phyloP scores from a whole-genome alignment of 2,888 invertebrate genomes.

The Monoplex corrugatus region DNA sequence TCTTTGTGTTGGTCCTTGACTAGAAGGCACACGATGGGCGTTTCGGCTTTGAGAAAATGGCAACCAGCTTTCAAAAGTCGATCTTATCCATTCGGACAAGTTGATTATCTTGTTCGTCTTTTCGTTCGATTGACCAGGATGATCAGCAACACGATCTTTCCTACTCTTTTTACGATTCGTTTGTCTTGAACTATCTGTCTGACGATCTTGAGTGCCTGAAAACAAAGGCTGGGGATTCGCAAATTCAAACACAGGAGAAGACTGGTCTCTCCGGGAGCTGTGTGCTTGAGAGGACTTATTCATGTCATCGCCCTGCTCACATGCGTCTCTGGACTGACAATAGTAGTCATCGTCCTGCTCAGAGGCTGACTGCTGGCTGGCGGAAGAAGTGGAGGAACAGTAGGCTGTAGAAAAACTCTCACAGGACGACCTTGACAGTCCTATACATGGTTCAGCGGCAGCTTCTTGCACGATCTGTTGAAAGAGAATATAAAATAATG shows the following conservation, averaged over 20 bases:
- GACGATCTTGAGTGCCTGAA: not conserved
- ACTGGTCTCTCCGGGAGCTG: not conserved
- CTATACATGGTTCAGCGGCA: not conserved
- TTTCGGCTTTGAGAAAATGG: not conserved
- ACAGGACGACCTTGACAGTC: not conserved
- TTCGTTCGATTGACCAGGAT: not conserved
- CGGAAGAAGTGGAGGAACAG: not conserved
- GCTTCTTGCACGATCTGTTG: not conserved
- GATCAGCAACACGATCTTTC: not conserved
- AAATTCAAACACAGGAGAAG: too few relatives aligned
- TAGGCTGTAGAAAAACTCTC: conserved; percentile 27
- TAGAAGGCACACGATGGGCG: not conserved
- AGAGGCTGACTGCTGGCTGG: not conserved
- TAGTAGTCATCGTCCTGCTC: not conserved
- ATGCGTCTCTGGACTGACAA: too few relatives aligned
- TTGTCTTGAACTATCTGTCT: not conserved
- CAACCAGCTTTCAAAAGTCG: not conserved
- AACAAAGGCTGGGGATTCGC: not conserved
- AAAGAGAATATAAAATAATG: not conserved
- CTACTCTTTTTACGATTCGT: not conserved
- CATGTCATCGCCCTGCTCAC: not conserved
- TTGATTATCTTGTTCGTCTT: not conserved
- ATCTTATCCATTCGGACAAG: not conserved
- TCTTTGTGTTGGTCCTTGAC: not conserved
- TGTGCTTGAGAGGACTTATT: not conserved